Conservation (phyloP, 2,113 vertebrate species). For the Stegastes partitus region DNA sequence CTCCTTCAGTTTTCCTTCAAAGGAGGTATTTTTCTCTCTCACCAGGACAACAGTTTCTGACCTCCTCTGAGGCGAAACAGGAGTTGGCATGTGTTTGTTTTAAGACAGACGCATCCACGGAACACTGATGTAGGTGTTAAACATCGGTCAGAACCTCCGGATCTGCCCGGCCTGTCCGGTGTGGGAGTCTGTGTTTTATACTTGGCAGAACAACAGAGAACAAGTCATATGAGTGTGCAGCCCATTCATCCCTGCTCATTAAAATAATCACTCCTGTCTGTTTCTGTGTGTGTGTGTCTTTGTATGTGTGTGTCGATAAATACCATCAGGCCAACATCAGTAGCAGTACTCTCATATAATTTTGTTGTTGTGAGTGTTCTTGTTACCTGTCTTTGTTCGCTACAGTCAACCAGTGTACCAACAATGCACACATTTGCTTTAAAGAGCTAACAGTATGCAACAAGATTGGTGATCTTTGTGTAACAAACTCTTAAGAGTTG, state of each 20-base stretch:
- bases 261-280: slow-evolving; percentile 55
- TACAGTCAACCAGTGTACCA: too few species aligned
- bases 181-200: slow-evolving; percentile 34
- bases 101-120: slow-evolving; percentile 4
- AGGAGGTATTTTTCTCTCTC: neutral
- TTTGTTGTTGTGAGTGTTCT: too few species aligned
- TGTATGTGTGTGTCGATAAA: neutral
- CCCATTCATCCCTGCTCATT: slow-evolving; percentile 39
- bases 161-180: slow-evolving; percentile 19
- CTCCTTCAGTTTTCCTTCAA: slow-evolving; percentile 5
- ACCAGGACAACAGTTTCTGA: neutral
- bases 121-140: slow-evolving; percentile 34
- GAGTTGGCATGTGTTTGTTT: slow-evolving; percentile 8
- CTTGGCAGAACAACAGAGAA: slow-evolving; percentile 64
- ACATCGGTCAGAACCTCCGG: slow-evolving; percentile 29
- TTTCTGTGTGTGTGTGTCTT: slow-evolving; percentile 16
- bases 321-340: neutral
- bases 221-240: slow-evolving; percentile 48
- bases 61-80: neutral
- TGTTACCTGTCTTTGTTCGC: too few species aligned
- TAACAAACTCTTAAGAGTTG: too few species aligned
- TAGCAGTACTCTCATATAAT: too few species aligned
- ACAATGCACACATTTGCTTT: too few species aligned
- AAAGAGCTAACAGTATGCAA: too few species aligned
- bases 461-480: too few species aligned